Percentiles rank a stretch among this genome's conserved stretches.
These are phyloP conservation scores for Cheiracanthium punctorium DNA, from an alignment of 2,888 invertebrate genomes.

Conservation along the genomic window DNA sequence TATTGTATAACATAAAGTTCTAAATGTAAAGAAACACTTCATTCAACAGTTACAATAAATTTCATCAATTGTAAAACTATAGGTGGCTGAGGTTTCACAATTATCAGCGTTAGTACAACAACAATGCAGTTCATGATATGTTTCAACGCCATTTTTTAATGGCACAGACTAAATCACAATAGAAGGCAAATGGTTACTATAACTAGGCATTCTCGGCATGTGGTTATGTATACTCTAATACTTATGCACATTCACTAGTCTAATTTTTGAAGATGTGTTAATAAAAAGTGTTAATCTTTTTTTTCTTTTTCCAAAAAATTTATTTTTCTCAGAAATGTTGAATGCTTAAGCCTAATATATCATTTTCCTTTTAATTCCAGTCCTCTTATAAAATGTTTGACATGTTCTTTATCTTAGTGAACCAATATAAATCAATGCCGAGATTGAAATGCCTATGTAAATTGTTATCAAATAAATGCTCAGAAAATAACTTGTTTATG, in stretches of 20 bases:
- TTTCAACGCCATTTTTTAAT: conserved; percentile 41
- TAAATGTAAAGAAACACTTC: neutral
- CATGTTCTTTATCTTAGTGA: too few species aligned
- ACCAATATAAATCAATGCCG: too few species aligned
- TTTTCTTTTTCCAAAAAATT: too few species aligned
- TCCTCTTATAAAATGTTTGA: too few species aligned
- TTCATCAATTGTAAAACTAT: neutral
- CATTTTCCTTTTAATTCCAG: too few species aligned
- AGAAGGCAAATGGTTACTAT: neutral
- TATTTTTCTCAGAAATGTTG: too few species aligned
- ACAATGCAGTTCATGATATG: conserved; percentile 51
- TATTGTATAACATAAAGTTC: neutral
- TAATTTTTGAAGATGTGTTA: too few species aligned
- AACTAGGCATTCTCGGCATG: neutral
- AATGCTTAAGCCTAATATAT: too few species aligned
- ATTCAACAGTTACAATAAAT: neutral
- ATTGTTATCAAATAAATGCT: conserved; percentile 1
- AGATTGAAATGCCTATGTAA: neutral
- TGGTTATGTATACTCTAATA: too few species aligned
- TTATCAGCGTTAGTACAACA: neutral
- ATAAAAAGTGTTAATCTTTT: too few species aligned
- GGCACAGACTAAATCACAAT: conserved; percentile 21
- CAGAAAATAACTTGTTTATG: conserved; percentile 1
- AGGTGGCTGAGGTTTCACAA: neutral
- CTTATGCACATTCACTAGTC: too few species aligned